Evolutionary conservation across 1,140 invertebrate genomes (phyloP).

Genomic region (Drosophila sp.): DNA sequence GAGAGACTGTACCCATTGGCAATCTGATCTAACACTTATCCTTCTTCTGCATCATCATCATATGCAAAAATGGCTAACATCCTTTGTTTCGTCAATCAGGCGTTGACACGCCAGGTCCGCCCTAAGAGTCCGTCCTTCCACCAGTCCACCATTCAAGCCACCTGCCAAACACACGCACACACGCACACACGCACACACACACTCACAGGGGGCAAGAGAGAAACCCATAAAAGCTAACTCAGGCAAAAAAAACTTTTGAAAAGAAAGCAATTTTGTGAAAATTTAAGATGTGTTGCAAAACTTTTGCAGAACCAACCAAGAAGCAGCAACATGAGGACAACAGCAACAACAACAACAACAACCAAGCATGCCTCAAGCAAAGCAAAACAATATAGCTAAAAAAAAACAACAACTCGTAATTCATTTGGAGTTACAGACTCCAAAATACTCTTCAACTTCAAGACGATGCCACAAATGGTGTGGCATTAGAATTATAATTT

Average conservation of each 20-base stretch:
- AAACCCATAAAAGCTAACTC: conserved; percentile 25
- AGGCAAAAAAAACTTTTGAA: conserved; percentile 32
- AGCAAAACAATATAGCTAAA: conserved; percentile 6
- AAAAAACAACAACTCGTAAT: conserved; percentile 24
- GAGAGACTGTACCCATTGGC: neutral
- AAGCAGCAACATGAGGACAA: conserved; percentile 61
- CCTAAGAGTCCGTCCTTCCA: conserved; percentile 40
- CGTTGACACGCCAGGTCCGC: conserved; percentile 74
- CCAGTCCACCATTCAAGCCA: conserved; percentile 39
- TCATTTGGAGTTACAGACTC: neutral
- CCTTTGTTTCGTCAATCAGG: conserved; percentile 76
- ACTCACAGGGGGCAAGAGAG: conserved; percentile 20
- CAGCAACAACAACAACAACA: conserved; percentile 39
- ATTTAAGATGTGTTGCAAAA: conserved; percentile 69
- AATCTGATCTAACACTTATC: conserved; percentile 13
- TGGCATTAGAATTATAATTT: too few relatives aligned
- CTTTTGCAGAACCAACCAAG: conserved; percentile 21
- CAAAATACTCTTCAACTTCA: neutral
- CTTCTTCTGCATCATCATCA: conserved; percentile 4
- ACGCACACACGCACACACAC: conserved; percentile 47
- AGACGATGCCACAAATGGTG: too few relatives aligned
- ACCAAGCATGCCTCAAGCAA: conserved; percentile 1
- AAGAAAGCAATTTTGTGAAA: conserved; percentile 69
- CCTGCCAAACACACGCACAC: conserved; percentile 45
- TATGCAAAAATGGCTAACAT: conserved; percentile 33